Evolutionary conservation across 2,113 vertebrate genomes (phyloP), one percentile per base, ranked within the genome.

Genomic region (Eurypyga helias): DNA sequence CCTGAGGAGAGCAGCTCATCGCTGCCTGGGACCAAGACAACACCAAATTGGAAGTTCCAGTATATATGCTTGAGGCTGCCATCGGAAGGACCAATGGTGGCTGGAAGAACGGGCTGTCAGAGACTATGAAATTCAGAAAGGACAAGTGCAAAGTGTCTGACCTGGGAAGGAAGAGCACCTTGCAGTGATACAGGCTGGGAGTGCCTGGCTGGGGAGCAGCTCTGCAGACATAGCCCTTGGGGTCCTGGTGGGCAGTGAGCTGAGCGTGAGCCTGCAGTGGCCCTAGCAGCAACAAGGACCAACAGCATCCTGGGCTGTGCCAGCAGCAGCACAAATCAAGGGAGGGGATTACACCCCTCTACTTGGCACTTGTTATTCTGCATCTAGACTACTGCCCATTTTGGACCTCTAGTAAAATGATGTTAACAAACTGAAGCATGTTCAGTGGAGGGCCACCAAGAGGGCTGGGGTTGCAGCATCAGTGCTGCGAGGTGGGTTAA

Each of bases 201-300:
- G 17, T 15, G 34, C 33, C 80, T 28, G 41, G 19, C 41, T 52
- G 57, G 23, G 41, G 23, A 86, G 41, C 29, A 61, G 23, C 7
- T 25, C 36, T 15, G 85, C 4, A 9, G 83, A 13, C 6, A 79
- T 85, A 83, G 46, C 24, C 26, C 66, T 6, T 0, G 2, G 19
- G 13, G 8, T 31, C 11, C 2, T 28, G 18, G 15, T 17, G 25
- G 38, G 31, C 57, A 46, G 26, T 0, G 11, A 77, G 21, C 34
- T 58, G 43, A 83, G 3, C 0, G 0, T 24, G 29, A 55, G 19
- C 31, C 55, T 54, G 46, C n/a, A 34, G 76, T 2, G 19, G 33
- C 45, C 1, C 0, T 4, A 33, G 29, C 51, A 66, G 41, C 16
- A 43, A 23, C 0, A 1, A 51, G 21, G 6, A 4, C 28, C 76